Conservation (phyloP, 92 coral and sea anemone species). For the Parazoanthus atlanticus region DNA sequence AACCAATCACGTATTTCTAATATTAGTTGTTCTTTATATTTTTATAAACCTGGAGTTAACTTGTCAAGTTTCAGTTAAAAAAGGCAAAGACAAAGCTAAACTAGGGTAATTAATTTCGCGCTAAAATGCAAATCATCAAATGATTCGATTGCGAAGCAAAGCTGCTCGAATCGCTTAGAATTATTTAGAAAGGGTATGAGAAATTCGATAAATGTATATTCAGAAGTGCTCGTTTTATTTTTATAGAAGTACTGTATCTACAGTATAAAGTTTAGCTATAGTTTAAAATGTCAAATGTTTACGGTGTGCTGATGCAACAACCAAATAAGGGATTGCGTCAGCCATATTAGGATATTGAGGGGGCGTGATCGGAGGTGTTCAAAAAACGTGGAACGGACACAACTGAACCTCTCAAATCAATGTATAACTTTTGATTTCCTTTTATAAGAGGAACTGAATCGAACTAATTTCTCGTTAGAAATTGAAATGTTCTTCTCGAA, state of each 20-base stretch:
- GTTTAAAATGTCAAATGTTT: neutral
- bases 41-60: neutral
- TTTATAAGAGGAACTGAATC: neutral
- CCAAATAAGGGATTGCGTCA: constrained; percentile 11
- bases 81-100: neutral
- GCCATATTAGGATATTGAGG: constrained; percentile 32
- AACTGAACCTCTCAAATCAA: neutral
- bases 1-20: neutral
- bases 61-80: neutral
- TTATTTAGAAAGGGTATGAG: neutral
- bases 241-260: too few species aligned
- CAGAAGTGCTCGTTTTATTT: neutral
- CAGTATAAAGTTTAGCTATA: too few species aligned
- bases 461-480: neutral
- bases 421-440: neutral
- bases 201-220: neutral
- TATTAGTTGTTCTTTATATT: neutral
- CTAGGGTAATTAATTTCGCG: neutral
- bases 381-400: neutral
- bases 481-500: neutral
- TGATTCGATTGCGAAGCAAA: neutral
- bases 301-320: neutral
- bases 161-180: neutral
- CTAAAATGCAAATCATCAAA: constrained; percentile 1
- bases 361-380: constrained; percentile 36